Percentiles rank a stretch among this genome's conserved stretches.
Conservation (phyloP, 2,113 vertebrate species). For the Dicrurus megarhynchus region DNA sequence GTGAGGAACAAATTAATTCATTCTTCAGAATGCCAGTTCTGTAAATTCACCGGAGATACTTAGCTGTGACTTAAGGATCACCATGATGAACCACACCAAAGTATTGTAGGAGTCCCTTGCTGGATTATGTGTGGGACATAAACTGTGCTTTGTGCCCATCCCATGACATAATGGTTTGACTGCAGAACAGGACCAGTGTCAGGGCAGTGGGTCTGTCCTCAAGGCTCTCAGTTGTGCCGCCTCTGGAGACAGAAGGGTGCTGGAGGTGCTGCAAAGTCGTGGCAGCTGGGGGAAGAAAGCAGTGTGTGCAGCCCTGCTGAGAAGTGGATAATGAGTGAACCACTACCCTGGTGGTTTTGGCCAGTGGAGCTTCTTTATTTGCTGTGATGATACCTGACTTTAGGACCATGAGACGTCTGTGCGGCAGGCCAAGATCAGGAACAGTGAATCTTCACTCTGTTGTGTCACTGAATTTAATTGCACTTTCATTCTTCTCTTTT, state of each 20-base stretch:
- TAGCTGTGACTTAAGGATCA: neutral
- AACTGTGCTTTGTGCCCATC: neutral
- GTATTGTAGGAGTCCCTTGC: neutral
- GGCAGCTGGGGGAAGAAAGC: neutral
- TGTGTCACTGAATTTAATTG: neutral
- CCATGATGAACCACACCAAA: neutral
- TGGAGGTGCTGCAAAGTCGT: neutral
- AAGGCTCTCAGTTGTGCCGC: neutral
- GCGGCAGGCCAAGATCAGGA: neutral
- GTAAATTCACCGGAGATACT: neutral
- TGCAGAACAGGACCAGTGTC: neutral
- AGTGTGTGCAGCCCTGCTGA: neutral
- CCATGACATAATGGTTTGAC: neutral
- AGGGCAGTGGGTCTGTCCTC: neutral
- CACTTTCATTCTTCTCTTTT: neutral
- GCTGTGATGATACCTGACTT: neutral
- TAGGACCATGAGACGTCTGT: fast-evolving
- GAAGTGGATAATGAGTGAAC: fast-evolving
- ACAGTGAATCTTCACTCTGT: neutral
- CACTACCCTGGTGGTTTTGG: fast-evolving
- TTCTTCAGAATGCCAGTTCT: neutral
- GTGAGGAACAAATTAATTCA: neutral
- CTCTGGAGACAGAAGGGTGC: neutral
- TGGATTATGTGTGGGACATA: neutral
- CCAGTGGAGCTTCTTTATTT: neutral